phyloP scores from a whole-genome alignment of 2,113 vertebrate genomes.

The Etheostoma cragini region DNA sequence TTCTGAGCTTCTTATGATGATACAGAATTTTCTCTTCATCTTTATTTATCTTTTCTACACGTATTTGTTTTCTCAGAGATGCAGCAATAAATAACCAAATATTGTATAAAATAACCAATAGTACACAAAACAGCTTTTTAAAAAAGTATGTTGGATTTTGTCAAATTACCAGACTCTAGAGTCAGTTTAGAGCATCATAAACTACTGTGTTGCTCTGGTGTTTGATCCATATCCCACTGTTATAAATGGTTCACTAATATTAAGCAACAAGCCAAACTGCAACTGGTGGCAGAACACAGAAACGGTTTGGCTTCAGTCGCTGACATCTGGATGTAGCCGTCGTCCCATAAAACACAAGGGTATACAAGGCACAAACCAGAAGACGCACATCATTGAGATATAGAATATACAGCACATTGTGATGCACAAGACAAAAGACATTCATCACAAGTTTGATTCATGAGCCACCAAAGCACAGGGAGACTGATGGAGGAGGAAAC shows the following conservation, averaged over 20 bases:
- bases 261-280: constrained; percentile 53
- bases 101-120: too few relatives aligned
- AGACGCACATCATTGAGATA: constrained; percentile 27
- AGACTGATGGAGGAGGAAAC: constrained; percentile 9
- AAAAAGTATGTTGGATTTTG: too few relatives aligned
- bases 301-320: constrained; percentile 49
- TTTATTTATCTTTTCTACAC: not conserved
- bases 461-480: constrained; percentile 15
- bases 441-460: constrained; percentile 16
- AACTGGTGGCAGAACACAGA: constrained; percentile 56
- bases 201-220: not conserved
- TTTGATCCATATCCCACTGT: constrained; percentile 21
- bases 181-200: not conserved
- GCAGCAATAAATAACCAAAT: too few relatives aligned
- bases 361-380: constrained; percentile 40
- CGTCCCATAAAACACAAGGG: constrained; percentile 37
- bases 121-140: too few relatives aligned
- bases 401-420: constrained; percentile 3
- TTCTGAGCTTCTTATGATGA: not conserved
- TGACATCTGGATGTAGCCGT: constrained; percentile 63
- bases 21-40: not conserved
- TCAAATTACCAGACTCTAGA: too few relatives aligned
- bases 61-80: not conserved
- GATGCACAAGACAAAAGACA: constrained; percentile 29
- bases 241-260: constrained; percentile 31